Evolutionary conservation across 2,113 vertebrate species (phyloP).

Genomic region (Harpagus bidentatus): DNA sequence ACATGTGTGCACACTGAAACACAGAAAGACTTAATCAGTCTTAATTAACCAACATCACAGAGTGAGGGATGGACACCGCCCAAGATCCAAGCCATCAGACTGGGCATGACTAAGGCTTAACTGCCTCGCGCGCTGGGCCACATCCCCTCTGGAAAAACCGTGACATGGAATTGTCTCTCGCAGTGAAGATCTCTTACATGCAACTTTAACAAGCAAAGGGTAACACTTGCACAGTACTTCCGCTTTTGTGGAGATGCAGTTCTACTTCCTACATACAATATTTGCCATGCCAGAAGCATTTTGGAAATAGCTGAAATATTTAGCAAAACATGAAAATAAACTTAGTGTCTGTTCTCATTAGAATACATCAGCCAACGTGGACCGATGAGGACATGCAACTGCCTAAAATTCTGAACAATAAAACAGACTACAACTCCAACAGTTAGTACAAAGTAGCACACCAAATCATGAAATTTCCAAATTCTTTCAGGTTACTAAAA

Average conservation of each 20-base stretch:
- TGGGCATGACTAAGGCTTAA: neutral
- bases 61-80: neutral
- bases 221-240: neutral
- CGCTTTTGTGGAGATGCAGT: neutral
- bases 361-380: neutral
- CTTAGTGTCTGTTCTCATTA: neutral
- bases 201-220: neutral
- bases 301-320: neutral
- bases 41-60: neutral
- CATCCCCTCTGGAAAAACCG: accelerated
- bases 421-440: neutral
- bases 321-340: neutral
- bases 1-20: neutral
- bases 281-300: neutral
- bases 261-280: neutral
- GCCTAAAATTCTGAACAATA: neutral
- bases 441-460: neutral
- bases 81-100: neutral
- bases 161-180: neutral
- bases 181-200: neutral
- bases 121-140: neutral
- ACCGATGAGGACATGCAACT: neutral
- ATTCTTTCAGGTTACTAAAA: neutral
- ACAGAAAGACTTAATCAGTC: neutral
- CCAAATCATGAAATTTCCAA: neutral